phyloP scores from a whole-genome alignment of 1,140 invertebrate species.

The Anastrepha ludens region DNA sequence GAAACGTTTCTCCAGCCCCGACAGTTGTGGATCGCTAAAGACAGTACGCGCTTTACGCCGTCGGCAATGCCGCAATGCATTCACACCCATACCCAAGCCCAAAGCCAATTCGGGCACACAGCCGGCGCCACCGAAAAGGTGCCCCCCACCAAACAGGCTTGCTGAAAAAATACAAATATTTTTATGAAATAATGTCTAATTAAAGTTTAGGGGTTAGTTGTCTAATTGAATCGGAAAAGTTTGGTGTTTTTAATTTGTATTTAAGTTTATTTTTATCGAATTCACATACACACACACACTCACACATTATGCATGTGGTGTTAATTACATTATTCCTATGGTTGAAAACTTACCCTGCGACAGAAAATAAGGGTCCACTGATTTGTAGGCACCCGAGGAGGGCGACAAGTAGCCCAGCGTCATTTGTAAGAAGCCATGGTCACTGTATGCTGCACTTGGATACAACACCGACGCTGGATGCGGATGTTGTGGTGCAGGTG shows the following conservation, averaged over 20 bases:
- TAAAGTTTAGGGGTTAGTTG: not conserved
- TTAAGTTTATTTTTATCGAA: constrained; percentile 1
- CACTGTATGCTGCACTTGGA: constrained; percentile 74
- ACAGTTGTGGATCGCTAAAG: constrained; percentile 97
- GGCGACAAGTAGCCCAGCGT: constrained; percentile 80
- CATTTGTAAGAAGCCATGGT: constrained; percentile 79
- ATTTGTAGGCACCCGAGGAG: constrained; percentile 78
- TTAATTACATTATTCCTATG: constrained; percentile 37
- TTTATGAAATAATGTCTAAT: not conserved
- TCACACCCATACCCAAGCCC: constrained; percentile 78
- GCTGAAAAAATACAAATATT: constrained; percentile 60
- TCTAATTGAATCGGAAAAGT: constrained; percentile 55
- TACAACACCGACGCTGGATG: constrained; percentile 66
- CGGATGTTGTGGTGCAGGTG: constrained; percentile 66
- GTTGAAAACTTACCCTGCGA: constrained; percentile 78
- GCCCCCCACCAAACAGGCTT: constrained; percentile 70
- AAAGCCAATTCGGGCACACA: constrained; percentile 73
- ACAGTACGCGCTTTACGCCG: constrained; percentile 96
- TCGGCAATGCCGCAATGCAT: constrained; percentile 90
- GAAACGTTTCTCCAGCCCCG: constrained; percentile 95
- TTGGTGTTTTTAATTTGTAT: constrained; percentile 62
- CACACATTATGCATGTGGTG: not conserved
- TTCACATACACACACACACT: not conserved
- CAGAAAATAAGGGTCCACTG: constrained; percentile 80
- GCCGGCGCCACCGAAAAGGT: constrained; percentile 76